phyloP scores from a whole-genome alignment of 2,113 vertebrate genomes.

The Indicator maculatus region DNA sequence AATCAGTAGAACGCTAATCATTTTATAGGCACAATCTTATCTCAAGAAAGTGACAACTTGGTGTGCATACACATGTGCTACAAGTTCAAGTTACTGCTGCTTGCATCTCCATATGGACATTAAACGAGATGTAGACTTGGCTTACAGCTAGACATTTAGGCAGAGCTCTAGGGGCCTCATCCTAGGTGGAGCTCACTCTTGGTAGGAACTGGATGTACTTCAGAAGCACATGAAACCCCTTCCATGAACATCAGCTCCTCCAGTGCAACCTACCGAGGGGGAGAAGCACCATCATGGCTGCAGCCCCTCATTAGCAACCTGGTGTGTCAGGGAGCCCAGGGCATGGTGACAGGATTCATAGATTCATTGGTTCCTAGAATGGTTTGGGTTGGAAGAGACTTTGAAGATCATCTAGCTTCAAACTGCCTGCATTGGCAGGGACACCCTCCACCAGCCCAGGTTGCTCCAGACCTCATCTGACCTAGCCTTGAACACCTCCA shows the following conservation, averaged over 20 bases:
- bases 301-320: rapidly evolving
- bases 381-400: too few relatives aligned
- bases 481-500: too few relatives aligned
- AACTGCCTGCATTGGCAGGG: too few relatives aligned
- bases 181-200: neutral
- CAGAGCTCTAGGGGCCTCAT: neutral
- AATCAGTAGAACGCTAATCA: constrained; percentile 84
- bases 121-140: neutral
- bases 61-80: constrained; percentile 15
- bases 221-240: neutral
- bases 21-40: constrained; percentile 80
- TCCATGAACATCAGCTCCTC: neutral
- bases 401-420: too few relatives aligned
- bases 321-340: rapidly evolving
- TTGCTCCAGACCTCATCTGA: too few relatives aligned
- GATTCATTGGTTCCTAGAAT: too few relatives aligned
- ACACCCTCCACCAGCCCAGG: too few relatives aligned
- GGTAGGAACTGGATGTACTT: neutral
- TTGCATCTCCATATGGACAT: neutral
- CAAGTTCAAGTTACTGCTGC: neutral
- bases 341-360: rapidly evolving
- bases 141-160: neutral
- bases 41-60: constrained; percentile 75
- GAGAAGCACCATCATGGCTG: neutral
- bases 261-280: neutral